Evolutionary conservation across 2,888 invertebrate species (phyloP), one percentile per base, ranked within the genome.

Genomic region (Yponomeuta plumbellus): DNA sequence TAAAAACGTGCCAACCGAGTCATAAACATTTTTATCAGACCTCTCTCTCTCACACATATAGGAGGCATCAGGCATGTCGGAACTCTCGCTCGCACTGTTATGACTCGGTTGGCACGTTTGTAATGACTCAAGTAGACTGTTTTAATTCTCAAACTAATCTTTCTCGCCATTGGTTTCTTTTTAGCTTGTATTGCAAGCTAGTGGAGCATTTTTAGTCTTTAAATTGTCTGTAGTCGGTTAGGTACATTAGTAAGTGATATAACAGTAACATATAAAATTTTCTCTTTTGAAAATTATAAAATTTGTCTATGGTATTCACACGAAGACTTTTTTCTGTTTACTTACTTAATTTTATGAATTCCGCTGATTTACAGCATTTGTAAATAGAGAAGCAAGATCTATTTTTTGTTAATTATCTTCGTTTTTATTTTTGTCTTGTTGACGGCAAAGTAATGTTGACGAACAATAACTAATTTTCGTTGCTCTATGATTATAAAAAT

Each of bases 141-240:
- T 62, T 26, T 2, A 8, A 62, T 39, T n/a, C 62, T 4, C 63
- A 5, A 59, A 13, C 3, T 13, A 11, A 44, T 11, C n/a, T 26
- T n/a, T 65, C 21, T 44, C 67, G 69, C 71, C 71, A 65, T 71
- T 67, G 72, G 71, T 74, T 73, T 76, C 73, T 71, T 67, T 73
- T 57, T 85, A 84, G 90, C 90, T 91, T 90, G 90, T 85, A 84
- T 22, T 22, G 85, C 90, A 87, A 85, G 91, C 91, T 89, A 86
- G 86, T 77, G 77, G 88, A 90, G 91, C 91, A 91, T 91, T 91
- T 83, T 89, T 90, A 88, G 83, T 74, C 83, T 86, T 86, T 83
- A 80, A 78, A 81, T 79, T 80, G 78, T 84, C 78, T 79, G 79
- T 90, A 88, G 84, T 71, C 79, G 74, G 75, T 73, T 85, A 88